These are phyloP conservation scores for Molanna angustata DNA, from an alignment of 2,888 invertebrate species.

Conservation along the genomic window DNA sequence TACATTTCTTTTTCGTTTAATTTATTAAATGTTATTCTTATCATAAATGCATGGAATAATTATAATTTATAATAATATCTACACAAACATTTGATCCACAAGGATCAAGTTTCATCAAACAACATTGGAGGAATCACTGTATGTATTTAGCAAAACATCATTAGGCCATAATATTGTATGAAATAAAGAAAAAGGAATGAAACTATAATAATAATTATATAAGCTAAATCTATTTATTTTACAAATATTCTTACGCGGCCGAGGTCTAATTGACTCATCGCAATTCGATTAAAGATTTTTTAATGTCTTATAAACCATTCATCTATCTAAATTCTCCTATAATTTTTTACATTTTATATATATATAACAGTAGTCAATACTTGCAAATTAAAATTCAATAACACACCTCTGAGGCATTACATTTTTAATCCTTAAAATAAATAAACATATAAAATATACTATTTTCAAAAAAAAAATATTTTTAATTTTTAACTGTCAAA, in stretches of 20 bases:
- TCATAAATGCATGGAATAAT: slow-evolving; percentile 28
- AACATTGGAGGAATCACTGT: too few species aligned
- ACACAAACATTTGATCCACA: slow-evolving; percentile 22
- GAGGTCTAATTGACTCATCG: slow-evolving; percentile 29
- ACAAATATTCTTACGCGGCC: slow-evolving; percentile 25
- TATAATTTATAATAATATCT: slow-evolving; percentile 29
- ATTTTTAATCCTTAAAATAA: too few species aligned
- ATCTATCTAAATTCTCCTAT: slow-evolving; percentile 29
- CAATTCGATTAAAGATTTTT: slow-evolving; percentile 29
- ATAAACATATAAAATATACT: too few species aligned
- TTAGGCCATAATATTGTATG: slow-evolving; percentile 25
- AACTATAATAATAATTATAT: too few species aligned
- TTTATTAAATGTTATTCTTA: slow-evolving; percentile 20
- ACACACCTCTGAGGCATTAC: too few species aligned
- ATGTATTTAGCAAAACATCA: slow-evolving; percentile 1
- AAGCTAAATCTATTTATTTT: slow-evolving; percentile 30
- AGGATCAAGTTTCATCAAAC: too few species aligned
- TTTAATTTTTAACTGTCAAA: too few species aligned
- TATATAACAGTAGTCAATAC: too few species aligned
- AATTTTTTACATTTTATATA: slow-evolving; percentile 27
- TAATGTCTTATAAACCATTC: slow-evolving; percentile 22
- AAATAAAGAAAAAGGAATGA: slow-evolving; percentile 14
- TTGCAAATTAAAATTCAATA: too few species aligned
- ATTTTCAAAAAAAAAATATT: too few species aligned
- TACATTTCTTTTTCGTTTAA: slow-evolving; percentile 29